Base-by-base conservation (phyloP, 2,888 invertebrate genomes). In the Leptinotarsa juncta region DNA sequence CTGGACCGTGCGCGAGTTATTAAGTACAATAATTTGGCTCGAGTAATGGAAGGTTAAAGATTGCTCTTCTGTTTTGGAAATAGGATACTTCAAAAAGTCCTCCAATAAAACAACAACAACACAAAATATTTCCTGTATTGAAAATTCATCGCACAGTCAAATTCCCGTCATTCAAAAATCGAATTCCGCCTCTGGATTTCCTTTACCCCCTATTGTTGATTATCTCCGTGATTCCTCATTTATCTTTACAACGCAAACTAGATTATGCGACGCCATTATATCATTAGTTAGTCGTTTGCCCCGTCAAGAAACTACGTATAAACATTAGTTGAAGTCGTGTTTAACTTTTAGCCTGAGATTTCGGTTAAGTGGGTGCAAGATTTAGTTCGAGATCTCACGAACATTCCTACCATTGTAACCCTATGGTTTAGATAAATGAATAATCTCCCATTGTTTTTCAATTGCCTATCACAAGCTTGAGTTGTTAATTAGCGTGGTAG, bases 271-370 rank as follows among this genome's bases (percentile, higher is more conserved):
- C 66, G 72, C 78, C 66, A 76, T 78, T 74, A 78, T 76, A 66
- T 78, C 74, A 76, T 78, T 78, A 78, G 78, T 76, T 73, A 74
- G 70, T 74, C 78, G 71, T 74, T 74, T 74, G 66, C 69, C 74
- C 71, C 76, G 49, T 78, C 74, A 73, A 70, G 77, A 72, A 78
- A 71, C 73, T 74, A 76, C 74, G 72, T 71, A 75, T 76, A 65
- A 73, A 76, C 78, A 73, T 76, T 71, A 75, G 75, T 72, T 73
- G 73, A 67, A 73, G 53, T 55, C 15, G 66, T 66, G 67, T 70
- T 74, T 67, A 70, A 60, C 65, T 51, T 60, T 18, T 60, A 57
- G 67, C 71, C 68, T 49, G 51, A 72, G 75, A 74, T 76, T 75
- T 73, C 57, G 72, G 77, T 69, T 77, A 77, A 77, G 67, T 75